Evolutionary conservation across 2,797 vertebrate species (phyloP), one percentile per base, ranked within the genome.

Genomic region (Pseudopleuronectes americanus): DNA sequence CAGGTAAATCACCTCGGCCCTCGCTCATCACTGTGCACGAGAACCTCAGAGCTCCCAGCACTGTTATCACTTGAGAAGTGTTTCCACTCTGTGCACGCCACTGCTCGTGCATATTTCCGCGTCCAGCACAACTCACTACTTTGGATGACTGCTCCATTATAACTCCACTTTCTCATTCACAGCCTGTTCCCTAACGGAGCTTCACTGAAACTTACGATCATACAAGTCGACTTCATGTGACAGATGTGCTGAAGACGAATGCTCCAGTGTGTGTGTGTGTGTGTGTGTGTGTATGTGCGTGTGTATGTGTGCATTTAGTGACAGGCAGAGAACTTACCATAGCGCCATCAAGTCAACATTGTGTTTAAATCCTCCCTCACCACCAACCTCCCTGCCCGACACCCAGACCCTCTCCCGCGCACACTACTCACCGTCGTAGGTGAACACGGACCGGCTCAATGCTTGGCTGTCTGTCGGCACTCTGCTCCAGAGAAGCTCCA

Each of bases 351-450:
- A 86, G 68, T 71, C 22, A 38, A 22, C 54, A 74, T 31, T 43
- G 17, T 38, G 49, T 3, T 14, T 63, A 33, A 59, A 53, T 38
- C 36, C 59, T 22, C 19, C 57, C 38, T 22, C 68, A 19, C 60
- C 64, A 64, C 33, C 45, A 76, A 65, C 51, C 26, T 26, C 13
- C 36, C n/a, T 13, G 21, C 64, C 54, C 53, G 62, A 68, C 81
- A 72, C 71, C 28, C 12, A 62, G 21, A 76, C 24, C 73, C 71
- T 55, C 23, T 55, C 55, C 56, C 57, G 23, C 19, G 70, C 60
- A 53, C 24, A 71, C 56, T 82, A 91, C 92, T 93, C 81, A 93
- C 92, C 90, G 84, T 85, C 53, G 64, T 71, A 63, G 65, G 66
- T 82, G 76, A 73, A 68, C 26, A 47, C 47, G 75, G 84, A 74